Base-by-base conservation (phyloP, 2,888 invertebrate species). In the Trachelus troglodyta region DNA sequence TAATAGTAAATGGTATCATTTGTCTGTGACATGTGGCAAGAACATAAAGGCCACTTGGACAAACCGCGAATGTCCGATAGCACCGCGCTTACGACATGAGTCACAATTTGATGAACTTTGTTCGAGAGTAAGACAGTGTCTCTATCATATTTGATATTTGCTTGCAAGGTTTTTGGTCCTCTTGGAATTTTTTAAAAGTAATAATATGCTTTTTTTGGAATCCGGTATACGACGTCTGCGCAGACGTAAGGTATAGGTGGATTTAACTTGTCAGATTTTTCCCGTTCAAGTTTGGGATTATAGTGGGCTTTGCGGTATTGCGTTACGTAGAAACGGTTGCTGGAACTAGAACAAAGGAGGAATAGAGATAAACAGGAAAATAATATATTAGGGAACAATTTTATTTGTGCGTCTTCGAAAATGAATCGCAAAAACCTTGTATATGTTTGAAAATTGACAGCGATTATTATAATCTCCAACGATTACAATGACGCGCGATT, bases 131-230 rank as follows among this genome's bases (percentile, higher is more conserved):
- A 71, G 12, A 30, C 1, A 71, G 37, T 37, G 71, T 71, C 11
- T 30, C 9, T 69, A 77, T 77, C 71, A 31, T 15, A 77, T 77
- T 34, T 11, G 34, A 34, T 74, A 33, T 77, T 11, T 31, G 30
- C 31, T 76, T 33, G 11, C 40, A 31, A 34, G 33, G 73, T 33
- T 15, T 30, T 34, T 74, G 76, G 73, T 33, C 34, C 40, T 74
- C 56, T 35, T 33, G 34, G 15, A 40, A 34, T 33, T 34, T 9
- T 34, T 34, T 23, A 0, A 31, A 23, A 12, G 23, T 71, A 68
- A 12, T 35, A 6, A 23, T 35, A 11, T 35, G 2, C 3, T 33
- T 33, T 2, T 56, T 15, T 9, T 15, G 2, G 23, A 56, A 56
- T 9, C 9, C 23, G 23, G 23, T 56, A 56, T 23, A 9, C 23